Evolutionary conservation across 2,888 invertebrate genomes (phyloP), one percentile per base, ranked within the genome.

Genomic region (Leucophenga montana): DNA sequence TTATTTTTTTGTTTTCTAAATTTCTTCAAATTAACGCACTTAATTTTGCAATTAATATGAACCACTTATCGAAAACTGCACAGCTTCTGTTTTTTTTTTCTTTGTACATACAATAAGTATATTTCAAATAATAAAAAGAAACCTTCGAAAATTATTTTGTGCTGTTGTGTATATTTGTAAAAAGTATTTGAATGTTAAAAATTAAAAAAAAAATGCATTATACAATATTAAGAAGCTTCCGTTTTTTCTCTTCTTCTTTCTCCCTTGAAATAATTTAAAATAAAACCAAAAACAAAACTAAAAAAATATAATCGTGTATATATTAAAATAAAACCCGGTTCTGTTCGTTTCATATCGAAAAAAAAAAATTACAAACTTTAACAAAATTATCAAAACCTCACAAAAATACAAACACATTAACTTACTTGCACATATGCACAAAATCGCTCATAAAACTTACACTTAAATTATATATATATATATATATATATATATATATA

Each of bases 201-300:
- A 67, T 74, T 75, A 57, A 73, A 75, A 71, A n/a, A 77, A 77
- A 75, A 9, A 22, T 71, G 67, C 68, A 77, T 77, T 74, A 71
- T 75, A 39, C 3, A 39, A 39, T 39, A 74, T 80, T 74, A 78
- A 80, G 75, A 77, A 76, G 81, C 75, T 80, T 85, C 85, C 86
- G 85, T 85, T 87, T 87, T 86, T 87, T 86, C 85, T 86, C 85
- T 87, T 87, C 87, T 86, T 82, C 87, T 86, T 87, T 86, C 86
- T 87, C 83, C 85, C 88, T 86, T 86, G 87, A 86, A 78, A 71
- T 70, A 69, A 70, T 73, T 77, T 72, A 79, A 39, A 50, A 50
- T 50, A 77, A 78, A 79, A 73, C 74, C 8, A 33, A 62, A 48
- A 50, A 57, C 56, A 73, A 70, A 71, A 33, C 68, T 70, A 66